A percentile compares a stretch with the other conserved stretches of the same genome.
Conservation (phyloP, 2,797 vertebrate species). For the Clamator glandarius region DNA sequence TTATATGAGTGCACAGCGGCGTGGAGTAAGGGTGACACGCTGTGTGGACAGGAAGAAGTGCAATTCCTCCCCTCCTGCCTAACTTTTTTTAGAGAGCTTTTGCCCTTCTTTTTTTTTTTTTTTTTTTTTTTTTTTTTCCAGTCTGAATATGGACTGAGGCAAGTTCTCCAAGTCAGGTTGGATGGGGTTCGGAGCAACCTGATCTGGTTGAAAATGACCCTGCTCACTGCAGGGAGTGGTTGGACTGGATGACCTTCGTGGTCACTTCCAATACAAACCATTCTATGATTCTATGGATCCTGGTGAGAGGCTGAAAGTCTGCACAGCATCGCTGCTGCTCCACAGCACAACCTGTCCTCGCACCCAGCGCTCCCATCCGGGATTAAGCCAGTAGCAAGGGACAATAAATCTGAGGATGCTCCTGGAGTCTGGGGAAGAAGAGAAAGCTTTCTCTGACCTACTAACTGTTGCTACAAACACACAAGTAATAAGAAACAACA, state of each 20-base stretch:
- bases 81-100: not conserved
- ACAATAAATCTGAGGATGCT: not conserved
- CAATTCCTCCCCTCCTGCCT: slow-evolving; percentile 4
- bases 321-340: too few species aligned
- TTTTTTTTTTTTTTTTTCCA: not conserved
- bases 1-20: not conserved
- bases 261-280: too few species aligned
- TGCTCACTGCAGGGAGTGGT: too few species aligned
- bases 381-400: not conserved
- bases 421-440: not conserved
- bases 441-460: not conserved
- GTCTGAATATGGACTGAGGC: not conserved
- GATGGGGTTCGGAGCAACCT: too few species aligned
- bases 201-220: too few species aligned
- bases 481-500: not conserved
- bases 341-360: not conserved
- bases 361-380: not conserved
- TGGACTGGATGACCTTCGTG: too few species aligned
- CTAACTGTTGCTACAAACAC: not conserved
- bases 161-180: not conserved
- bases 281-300: too few species aligned
- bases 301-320: too few species aligned
- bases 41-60: slow-evolving; percentile 67
- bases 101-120: not conserved
- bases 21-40: slow-evolving; percentile 70